phyloP scores from a whole-genome alignment of 2,113 vertebrate genomes.

The Emydura subglobosa region DNA sequence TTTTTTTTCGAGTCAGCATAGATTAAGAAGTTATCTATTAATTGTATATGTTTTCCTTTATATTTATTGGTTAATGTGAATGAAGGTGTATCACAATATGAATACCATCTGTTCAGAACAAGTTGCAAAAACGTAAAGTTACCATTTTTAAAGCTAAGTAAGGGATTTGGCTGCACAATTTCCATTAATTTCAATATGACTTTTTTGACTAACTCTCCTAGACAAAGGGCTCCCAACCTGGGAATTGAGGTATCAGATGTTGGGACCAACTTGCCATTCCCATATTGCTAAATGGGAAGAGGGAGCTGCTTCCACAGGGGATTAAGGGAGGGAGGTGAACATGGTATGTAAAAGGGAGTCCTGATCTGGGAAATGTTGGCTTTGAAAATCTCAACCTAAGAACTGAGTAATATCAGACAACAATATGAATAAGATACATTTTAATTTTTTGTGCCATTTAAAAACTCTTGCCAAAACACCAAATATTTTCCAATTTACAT shows the following conservation, averaged over 20 bases:
- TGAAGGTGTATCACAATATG: rapidly evolving
- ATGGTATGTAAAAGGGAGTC: background rate
- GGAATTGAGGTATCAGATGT: background rate
- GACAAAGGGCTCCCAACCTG: background rate
- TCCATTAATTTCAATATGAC: background rate
- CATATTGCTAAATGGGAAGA: background rate
- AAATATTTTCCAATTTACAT: background rate
- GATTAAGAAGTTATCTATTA: background rate
- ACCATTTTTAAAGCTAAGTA: background rate
- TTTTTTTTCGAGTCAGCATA: background rate
- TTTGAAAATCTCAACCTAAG: background rate
- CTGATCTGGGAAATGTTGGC: background rate
- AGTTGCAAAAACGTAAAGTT: background rate
- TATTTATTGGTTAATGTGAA: background rate
- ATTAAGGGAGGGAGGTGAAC: background rate
- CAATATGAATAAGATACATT: background rate
- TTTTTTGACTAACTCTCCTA: background rate
- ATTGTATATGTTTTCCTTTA: background rate
- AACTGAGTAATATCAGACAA: background rate
- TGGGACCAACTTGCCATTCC: background rate
- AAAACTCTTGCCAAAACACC: background rate
- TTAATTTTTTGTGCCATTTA: background rate
- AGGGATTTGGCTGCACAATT: background rate
- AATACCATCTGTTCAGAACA: background rate
- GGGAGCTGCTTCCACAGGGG: background rate